Conservation (phyloP, 2,113 vertebrate genomes). For the Podarcis raffonei region DNA sequence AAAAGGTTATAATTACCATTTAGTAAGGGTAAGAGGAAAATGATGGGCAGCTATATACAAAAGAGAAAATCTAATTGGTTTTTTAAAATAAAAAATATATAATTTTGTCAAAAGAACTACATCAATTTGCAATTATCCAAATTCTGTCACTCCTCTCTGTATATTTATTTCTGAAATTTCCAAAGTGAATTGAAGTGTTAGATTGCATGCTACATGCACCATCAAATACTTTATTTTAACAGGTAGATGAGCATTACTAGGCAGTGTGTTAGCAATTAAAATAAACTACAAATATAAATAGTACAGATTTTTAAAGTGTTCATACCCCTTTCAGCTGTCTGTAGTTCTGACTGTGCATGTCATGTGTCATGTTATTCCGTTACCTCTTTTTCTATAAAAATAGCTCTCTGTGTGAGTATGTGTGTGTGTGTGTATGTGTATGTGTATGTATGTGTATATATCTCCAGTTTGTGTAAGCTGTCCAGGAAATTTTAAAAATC, state of each 20-base stretch:
- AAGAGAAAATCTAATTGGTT: background rate
- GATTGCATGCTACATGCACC: background rate
- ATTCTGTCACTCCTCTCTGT: background rate
- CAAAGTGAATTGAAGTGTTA: background rate
- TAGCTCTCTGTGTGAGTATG: too few species aligned
- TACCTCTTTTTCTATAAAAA: too few species aligned
- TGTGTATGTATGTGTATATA: too few species aligned
- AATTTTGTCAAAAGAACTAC: background rate
- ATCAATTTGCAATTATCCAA: background rate
- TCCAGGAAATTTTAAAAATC: background rate
- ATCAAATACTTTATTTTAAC: background rate
- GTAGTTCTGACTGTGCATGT: background rate
- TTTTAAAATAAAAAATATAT: background rate
- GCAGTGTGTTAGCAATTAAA: background rate
- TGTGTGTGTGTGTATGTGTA: too few species aligned
- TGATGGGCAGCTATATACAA: background rate
- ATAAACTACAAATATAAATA: background rate
- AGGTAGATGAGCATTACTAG: background rate
- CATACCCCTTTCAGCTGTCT: background rate
- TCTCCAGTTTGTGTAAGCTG: background rate
- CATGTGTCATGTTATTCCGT: too few species aligned
- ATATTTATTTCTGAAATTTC: background rate
- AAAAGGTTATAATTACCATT: constrained; percentile 42
- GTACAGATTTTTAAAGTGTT: background rate
- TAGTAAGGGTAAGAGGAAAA: constrained; percentile 3